phyloP scores from a whole-genome alignment of 2,888 invertebrate genomes.

The Arge pagana region DNA sequence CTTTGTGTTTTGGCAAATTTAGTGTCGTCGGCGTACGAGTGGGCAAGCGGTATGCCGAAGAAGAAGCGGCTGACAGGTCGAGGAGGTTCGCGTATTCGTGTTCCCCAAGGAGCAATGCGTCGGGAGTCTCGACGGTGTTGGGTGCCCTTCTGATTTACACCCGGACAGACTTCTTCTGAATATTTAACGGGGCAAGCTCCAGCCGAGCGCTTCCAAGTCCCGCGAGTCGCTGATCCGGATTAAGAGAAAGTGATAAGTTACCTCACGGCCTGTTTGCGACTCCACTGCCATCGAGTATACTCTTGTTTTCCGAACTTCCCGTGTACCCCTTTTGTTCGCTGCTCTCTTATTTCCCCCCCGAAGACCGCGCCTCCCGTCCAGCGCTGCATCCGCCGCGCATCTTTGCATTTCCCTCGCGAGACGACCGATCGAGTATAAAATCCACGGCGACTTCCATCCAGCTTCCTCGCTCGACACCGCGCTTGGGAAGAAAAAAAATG shows the following conservation, averaged over 20 bases:
- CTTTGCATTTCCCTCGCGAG: too few species aligned
- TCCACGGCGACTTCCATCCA: too few species aligned
- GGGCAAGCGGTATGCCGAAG: too few species aligned
- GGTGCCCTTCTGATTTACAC: constrained; percentile 43
- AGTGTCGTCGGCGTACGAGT: too few species aligned
- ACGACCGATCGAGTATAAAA: too few species aligned
- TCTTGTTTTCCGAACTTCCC: constrained; percentile 21
- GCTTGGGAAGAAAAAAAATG: too few species aligned
- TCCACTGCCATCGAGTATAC: constrained; percentile 19
- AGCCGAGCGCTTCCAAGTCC: constrained; percentile 37
- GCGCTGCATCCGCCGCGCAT: too few species aligned
- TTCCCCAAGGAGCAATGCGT: constrained; percentile 35
- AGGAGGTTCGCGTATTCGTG: constrained; percentile 20
- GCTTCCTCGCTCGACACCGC: too few species aligned
- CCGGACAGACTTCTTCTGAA: constrained; percentile 44
- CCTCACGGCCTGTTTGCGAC: constrained; percentile 27
- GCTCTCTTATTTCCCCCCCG: not conserved
- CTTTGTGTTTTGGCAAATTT: too few species aligned
- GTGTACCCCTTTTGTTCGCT: not conserved
- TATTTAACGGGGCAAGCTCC: constrained; percentile 45
- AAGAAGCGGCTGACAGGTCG: too few species aligned
- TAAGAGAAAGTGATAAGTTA: constrained; percentile 50
- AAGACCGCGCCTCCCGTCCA: too few species aligned
- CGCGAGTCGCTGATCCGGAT: constrained; percentile 44
- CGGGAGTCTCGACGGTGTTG: constrained; percentile 29